Conservation (phyloP, 1,140 invertebrate species). For the Drosophila kepulauana region DNA sequence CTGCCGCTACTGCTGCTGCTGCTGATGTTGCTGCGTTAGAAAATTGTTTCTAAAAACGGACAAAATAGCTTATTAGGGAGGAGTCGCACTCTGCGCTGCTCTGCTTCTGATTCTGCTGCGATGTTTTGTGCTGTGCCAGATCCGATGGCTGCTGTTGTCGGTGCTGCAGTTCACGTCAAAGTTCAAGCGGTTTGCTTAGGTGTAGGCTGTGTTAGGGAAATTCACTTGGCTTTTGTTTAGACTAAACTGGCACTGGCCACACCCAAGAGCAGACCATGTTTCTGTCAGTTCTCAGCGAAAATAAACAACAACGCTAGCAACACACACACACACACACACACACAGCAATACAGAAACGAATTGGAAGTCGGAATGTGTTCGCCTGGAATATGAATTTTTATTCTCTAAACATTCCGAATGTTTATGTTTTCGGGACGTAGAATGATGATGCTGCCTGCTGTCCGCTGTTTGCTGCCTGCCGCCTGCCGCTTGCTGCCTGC, state of each 20-base stretch:
- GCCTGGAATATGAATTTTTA: conserved; percentile 67
- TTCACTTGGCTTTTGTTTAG: conserved; percentile 60
- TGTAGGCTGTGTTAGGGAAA: conserved; percentile 42
- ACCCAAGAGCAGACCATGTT: conserved; percentile 61
- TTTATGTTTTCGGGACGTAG: conserved; percentile 60
- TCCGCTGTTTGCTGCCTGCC: neutral
- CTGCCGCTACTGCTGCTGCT: neutral
- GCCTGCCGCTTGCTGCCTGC: neutral
- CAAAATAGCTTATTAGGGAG: conserved; percentile 67
- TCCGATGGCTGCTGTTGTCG: conserved; percentile 46
- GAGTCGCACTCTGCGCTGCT: conserved; percentile 14
- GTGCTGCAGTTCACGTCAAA: conserved; percentile 71
- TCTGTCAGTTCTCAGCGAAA: conserved; percentile 66
- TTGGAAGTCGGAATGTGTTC: conserved; percentile 35
- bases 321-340: neutral
- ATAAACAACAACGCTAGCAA: conserved; percentile 65
- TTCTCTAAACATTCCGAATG: conserved; percentile 76
- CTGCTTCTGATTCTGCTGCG: neutral
- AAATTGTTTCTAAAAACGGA: conserved; percentile 78
- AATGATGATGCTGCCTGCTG: conserved; percentile 11
- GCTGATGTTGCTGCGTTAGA: conserved; percentile 42
- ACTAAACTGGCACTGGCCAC: conserved; percentile 67
- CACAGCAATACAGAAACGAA: neutral
- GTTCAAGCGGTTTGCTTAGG: conserved; percentile 64
- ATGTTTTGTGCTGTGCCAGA: conserved; percentile 18